Evolutionary conservation across 1,140 invertebrate species (phyloP), one percentile per base, ranked within the genome.

Genomic region (Diploscapter pachys): DNA sequence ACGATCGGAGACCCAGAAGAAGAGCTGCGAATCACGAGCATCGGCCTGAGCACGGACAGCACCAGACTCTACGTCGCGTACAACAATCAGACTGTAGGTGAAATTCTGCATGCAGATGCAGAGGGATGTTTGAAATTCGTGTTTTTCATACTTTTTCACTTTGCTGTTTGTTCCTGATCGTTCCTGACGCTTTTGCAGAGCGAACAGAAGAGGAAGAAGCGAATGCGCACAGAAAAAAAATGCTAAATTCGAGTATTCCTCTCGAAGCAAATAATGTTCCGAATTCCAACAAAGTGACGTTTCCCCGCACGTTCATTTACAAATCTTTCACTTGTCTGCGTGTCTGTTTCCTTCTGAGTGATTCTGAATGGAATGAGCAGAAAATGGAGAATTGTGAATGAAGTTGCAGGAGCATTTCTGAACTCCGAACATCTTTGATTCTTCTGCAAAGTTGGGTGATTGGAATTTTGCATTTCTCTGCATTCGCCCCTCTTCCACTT

Each of bases 1-100:
- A 74, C 61, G 5, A 74, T 74, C 4, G 73, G 73, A 5, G 73
- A 74, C 56, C n/a, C 54, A 48, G 73, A 74, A 63, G 73, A 74
- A 57, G 55, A 61, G 48, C 56, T 74, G 4, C 63, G 73, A 8
- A 74, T 74, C 54, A 74, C 73, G 50, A 69, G 65, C 54, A 74
- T 56, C n/a, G 63, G 53, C n/a, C n/a, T 74, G 52, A 67, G 70
- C 53, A 74, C 68, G 5, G 53, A 53, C n/a, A 13, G 65, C 62
- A 74, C 62, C 51, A 65, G 73, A 9, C 73, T 74, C 53, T 8
- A 69, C 5, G 49, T 74, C 11, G 73, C 73, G n/a, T 74, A 74
- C 51, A 74, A 74, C 48, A 74, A 74, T 54, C 73, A 74, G 50
- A n/a, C 70, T 3, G 64, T 74, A 48, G 11, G 66, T 52, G n/a